Base-by-base conservation (phyloP, 2,797 vertebrate genomes). In the Halcyon chelicuti region DNA sequence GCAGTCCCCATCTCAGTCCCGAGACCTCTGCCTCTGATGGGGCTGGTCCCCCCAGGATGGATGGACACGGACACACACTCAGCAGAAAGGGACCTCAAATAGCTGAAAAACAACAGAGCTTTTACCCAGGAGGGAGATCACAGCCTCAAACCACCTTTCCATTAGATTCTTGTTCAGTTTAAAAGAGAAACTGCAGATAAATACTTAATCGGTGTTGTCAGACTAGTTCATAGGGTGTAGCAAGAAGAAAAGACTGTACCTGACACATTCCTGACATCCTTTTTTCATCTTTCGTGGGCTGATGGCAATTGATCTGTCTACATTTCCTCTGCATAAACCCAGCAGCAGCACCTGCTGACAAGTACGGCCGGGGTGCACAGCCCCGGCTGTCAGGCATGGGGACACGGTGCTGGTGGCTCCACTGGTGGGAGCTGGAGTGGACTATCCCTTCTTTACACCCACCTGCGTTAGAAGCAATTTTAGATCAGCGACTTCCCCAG, bases 181-280 rank as follows among this genome's bases (percentile, higher is more conserved):
- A 58, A 85, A 88, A 86, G 74, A 71, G 39, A 70, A 90, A 81
- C 51, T 21, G 29, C 47, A 86, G 47, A 35, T 93, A 79, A 94
- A 91, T 89, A 92, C 93, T 88, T 90, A 60, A 92, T 92, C 33
- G 42, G 35, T 47, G 21, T 88, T 92, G 70, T 81, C 73, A 92
- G 60, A 52, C 40, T 84, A 25, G 33, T 46, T 80, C 70, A 55
- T 33, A 17, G 54, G 14, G 12, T 2, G 1, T n/a, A 78, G 49
- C 31, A 2, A 78, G 49, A 77, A 80, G 54, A 81, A 74, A 54
- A 0, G 1, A 35, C 42, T 51, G 12, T 74, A 46, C 44, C 62
- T 74, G 31, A 80, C 22, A 35, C 35, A 55, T 33, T 20, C 23
- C 49, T 76, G 66, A 47, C 37, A 44, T 11, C 16, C 29, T 74